Evolutionary conservation across 2,888 invertebrate species (phyloP), one percentile per base, ranked within the genome.

Genomic region (Agriopis aurantiaria): DNA sequence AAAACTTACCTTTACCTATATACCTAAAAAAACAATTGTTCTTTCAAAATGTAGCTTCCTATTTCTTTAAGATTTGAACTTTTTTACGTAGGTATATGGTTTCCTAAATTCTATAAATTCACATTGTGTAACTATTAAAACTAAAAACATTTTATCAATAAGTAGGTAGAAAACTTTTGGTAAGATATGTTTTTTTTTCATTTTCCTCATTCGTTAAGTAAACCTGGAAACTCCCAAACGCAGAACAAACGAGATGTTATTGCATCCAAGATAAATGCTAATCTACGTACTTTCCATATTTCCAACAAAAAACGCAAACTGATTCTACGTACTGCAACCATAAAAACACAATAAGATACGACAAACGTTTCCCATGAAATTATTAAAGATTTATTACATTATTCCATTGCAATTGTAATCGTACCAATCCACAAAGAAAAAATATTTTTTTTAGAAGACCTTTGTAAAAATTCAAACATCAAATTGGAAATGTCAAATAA

Each of bases 361-460:
- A 72, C 71, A 75, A 73, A 71, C 61, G 63, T 67, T 77, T 79
- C 76, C 72, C 76, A 80, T 76, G 69, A 69, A 69, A 75, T 65
- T 73, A 77, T 78, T 74, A 76, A 80, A 78, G 78, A 77, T 81
- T 79, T 80, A 81, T 74, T 73, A 78, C 80, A 80, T 81, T 77
- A 81, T 80, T 76, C 75, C 62, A 72, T 55, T 76, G 74, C 81
- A 17, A 41, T 60, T 51, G 80, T 82, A 69, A 68, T 71, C 82
- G 41, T 52, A 33, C 51, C 12, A 23, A 62, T 53, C 84, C 69
- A 69, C 65, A 65, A 65, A 52, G 61, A 11, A 17, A 51, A 33
- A 57, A 41, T 23, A 17, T 46, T 49, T 53, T 60, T 14, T 12
- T 57, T 1, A 23, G 53, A 41, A 52, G 52, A 60, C 41, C 41